Conservation (phyloP, 2,888 invertebrate genomes). For the Tricholauxania praeusta region DNA sequence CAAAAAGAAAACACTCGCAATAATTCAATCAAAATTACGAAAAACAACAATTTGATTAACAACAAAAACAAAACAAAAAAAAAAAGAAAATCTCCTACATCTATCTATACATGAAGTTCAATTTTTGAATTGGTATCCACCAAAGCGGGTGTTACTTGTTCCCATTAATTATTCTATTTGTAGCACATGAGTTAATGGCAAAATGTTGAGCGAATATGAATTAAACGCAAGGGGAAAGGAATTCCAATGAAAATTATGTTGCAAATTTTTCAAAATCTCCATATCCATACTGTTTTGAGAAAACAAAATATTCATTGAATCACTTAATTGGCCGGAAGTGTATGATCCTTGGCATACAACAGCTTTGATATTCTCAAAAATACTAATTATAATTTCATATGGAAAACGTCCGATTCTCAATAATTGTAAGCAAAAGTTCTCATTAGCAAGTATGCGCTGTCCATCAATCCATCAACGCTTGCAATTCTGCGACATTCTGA, state of each 20-base stretch:
- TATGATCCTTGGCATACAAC: too few species aligned
- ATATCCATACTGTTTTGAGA: too few species aligned
- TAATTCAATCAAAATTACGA: conserved; percentile 12
- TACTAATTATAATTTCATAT: conserved; percentile 47
- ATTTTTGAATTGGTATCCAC: neutral
- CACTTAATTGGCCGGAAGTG: conserved; percentile 16
- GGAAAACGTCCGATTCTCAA: conserved; percentile 68
- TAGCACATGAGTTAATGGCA: conserved; percentile 42
- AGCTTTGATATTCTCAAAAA: too few species aligned
- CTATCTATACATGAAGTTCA: conserved; percentile 13
- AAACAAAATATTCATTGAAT: neutral
- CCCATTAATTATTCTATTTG: conserved; percentile 39
- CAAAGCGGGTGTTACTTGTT: conserved; percentile 3
- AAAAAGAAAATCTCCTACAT: neutral
- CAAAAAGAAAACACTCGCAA: neutral
- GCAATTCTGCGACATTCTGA: conserved; percentile 7
- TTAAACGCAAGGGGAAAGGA: neutral
- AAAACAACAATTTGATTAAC: neutral
- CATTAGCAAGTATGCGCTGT: neutral
- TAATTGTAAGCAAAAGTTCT: conserved; percentile 63
- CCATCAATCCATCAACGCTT: conserved; percentile 20
- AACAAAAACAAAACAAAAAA: neutral
- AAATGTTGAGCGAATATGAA: conserved; percentile 26
- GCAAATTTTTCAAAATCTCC: neutral
- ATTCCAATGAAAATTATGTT: conserved; percentile 6